These are phyloP conservation scores for Phaethornis superciliosus DNA, from an alignment of 2,113 vertebrate species.

Conservation along the genomic window DNA sequence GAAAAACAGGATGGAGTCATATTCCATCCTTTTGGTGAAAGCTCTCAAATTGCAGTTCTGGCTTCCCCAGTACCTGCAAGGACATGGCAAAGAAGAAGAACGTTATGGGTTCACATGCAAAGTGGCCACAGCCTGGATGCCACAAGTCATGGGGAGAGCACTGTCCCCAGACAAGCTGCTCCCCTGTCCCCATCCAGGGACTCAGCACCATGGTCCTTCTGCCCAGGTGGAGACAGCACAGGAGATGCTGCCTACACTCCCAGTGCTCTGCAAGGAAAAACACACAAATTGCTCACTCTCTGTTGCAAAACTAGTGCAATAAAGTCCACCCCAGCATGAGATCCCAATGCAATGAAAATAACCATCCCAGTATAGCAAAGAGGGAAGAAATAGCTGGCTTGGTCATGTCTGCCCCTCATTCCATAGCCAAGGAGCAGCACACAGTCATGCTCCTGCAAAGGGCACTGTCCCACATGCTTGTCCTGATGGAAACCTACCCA, in stretches of 20 bases:
- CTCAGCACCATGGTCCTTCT: background rate
- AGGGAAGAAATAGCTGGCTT: background rate
- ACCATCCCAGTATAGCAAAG: background rate
- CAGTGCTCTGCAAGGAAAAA: background rate
- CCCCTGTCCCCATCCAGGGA: fast-evolving
- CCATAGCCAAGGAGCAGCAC: background rate
- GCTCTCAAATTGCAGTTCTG: background rate
- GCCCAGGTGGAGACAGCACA: background rate
- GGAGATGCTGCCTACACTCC: background rate
- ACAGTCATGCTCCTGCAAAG: fast-evolving
- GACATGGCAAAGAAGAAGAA: background rate
- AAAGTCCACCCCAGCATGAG: background rate
- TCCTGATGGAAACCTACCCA: background rate
- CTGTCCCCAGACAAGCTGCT: background rate
- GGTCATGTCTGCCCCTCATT: background rate
- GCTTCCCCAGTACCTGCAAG: fast-evolving
- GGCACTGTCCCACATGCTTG: background rate
- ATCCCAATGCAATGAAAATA: background rate
- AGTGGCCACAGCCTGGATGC: background rate
- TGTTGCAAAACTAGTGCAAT: background rate
- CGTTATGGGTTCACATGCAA: fast-evolving
- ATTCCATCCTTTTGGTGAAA: background rate
- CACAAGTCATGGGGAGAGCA: background rate
- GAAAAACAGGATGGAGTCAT: background rate
- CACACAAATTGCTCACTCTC: fast-evolving